Evolutionary conservation across 2,797 vertebrate genomes (phyloP).

Genomic region (Scolopax rusticola): DNA sequence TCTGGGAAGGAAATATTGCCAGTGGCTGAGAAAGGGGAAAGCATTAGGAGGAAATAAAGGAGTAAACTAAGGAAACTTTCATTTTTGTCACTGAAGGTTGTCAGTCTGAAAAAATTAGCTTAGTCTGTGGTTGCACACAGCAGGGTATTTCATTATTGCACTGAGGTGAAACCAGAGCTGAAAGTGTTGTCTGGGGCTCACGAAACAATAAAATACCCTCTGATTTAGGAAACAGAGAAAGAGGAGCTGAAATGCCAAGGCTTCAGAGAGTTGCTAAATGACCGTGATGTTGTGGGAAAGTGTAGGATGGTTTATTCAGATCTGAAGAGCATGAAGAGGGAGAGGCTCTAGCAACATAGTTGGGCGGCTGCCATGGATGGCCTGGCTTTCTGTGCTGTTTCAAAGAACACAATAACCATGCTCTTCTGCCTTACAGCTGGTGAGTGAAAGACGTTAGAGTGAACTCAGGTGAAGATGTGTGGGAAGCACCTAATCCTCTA

Average conservation of each 20-base stretch:
- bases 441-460: background rate
- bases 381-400: background rate
- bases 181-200: background rate
- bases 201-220: background rate
- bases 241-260: background rate
- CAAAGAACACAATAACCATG: background rate
- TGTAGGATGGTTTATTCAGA: background rate
- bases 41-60: background rate
- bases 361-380: background rate
- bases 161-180: background rate
- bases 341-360: accelerated
- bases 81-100: background rate
- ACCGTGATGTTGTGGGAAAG: background rate
- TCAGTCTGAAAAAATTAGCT: background rate
- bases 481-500: background rate
- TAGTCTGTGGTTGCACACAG: background rate
- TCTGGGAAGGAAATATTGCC: background rate
- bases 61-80: background rate
- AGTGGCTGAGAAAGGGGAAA: background rate
- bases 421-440: background rate
- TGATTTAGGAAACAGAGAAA: background rate
- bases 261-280: background rate
- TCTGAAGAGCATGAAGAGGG: background rate
- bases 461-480: background rate
- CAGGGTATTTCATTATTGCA: background rate